Conservation (phyloP, 2,797 vertebrate genomes). For the Lindbergichthys nudifrons region DNA sequence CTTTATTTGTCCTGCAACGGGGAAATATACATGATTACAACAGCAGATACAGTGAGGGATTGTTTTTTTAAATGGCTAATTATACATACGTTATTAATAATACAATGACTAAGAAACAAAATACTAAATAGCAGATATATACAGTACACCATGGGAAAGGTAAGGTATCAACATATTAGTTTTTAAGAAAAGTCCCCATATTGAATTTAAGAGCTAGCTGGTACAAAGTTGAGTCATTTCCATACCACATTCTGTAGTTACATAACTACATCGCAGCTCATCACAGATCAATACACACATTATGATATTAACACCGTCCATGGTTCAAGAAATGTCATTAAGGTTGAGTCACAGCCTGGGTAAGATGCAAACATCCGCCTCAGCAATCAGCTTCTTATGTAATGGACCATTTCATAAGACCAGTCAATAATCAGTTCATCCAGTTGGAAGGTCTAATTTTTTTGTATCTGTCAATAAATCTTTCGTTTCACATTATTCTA, state of each 20-base stretch:
- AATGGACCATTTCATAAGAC: not conserved
- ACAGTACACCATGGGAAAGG: too few species aligned
- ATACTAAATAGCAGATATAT: too few species aligned
- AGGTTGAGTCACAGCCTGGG: not conserved
- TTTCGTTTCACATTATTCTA: not conserved
- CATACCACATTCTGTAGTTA: not conserved
- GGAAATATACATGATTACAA: too few species aligned
- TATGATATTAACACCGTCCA: too few species aligned
- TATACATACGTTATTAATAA: too few species aligned
- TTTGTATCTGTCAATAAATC: not conserved
- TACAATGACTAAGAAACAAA: too few species aligned
- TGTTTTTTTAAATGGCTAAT: too few species aligned
- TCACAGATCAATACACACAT: not conserved
- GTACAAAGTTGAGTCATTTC: not conserved
- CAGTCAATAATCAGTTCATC: not conserved
- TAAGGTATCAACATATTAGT: too few species aligned
- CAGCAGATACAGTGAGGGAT: too few species aligned
- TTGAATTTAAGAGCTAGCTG: too few species aligned
- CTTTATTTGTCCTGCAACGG: too few species aligned
- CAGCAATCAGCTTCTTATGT: not conserved
- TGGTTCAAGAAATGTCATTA: not conserved
- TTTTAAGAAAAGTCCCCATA: too few species aligned
- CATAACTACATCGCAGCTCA: not conserved
- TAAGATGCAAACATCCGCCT: not conserved
- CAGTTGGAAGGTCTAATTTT: not conserved